phyloP scores from a whole-genome alignment of 2,888 invertebrate genomes.

The Tryphoninae sp. region DNA sequence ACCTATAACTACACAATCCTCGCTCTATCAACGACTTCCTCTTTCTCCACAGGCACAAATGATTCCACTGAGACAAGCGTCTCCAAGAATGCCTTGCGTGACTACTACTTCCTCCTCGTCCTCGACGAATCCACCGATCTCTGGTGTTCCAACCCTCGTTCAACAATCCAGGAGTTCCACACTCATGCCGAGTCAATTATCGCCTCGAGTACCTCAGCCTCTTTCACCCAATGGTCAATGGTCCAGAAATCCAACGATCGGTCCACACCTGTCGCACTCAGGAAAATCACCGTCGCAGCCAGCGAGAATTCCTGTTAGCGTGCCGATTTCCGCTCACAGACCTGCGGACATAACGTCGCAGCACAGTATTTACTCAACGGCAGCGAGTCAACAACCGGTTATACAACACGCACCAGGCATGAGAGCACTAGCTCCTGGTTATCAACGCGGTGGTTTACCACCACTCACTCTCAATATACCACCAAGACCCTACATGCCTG shows the following conservation, averaged over 20 bases:
- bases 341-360: slow-evolving; percentile 70
- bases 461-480: slow-evolving; percentile 78
- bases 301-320: slow-evolving; percentile 77
- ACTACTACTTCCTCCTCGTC: slow-evolving; percentile 67
- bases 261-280: slow-evolving; percentile 68
- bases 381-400: slow-evolving; percentile 78
- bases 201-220: slow-evolving; percentile 74
- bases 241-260: slow-evolving; percentile 72
- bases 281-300: slow-evolving; percentile 71
- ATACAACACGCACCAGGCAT: slow-evolving; percentile 80
- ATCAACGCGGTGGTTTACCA: slow-evolving; percentile 78
- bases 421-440: slow-evolving; percentile 77
- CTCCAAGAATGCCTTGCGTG: slow-evolving; percentile 74
- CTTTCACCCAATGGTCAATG: slow-evolving; percentile 79
- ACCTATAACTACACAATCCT: slow-evolving; percentile 66
- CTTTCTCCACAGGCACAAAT: slow-evolving; percentile 77
- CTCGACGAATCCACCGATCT: slow-evolving; percentile 61
- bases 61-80: slow-evolving; percentile 73
- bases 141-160: slow-evolving; percentile 72
- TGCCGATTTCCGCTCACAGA: slow-evolving; percentile 76
- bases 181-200: slow-evolving; percentile 71
- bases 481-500: slow-evolving; percentile 78
- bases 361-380: slow-evolving; percentile 77
- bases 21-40: slow-evolving; percentile 77
- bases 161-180: slow-evolving; percentile 74